Conservation (phyloP, 2,113 vertebrate species). For the Eptesicus fuscus region DNA sequence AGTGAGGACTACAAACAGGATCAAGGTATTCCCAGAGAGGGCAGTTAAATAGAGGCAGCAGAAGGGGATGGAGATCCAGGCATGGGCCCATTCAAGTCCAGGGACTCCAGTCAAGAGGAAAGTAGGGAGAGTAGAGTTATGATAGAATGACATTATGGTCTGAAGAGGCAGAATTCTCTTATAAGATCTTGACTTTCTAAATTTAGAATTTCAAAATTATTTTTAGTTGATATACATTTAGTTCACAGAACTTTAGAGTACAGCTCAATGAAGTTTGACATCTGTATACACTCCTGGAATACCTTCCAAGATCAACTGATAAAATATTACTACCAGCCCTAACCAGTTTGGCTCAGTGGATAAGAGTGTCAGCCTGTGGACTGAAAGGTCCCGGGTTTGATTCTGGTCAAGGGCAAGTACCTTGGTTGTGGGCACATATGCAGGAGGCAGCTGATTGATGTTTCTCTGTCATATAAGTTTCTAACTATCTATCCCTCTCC, state of each 20-base stretch:
- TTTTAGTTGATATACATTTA: constrained; percentile 1
- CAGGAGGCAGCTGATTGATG: no score
- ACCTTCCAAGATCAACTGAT: neutral
- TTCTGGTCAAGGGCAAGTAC: no score
- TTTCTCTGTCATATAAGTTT: no score
- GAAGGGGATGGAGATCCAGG: constrained; percentile 78
- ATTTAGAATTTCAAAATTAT: neutral
- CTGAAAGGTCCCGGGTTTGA: no score
- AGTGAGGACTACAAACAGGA: constrained; percentile 71
- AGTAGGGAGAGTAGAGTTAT: constrained; percentile 69
- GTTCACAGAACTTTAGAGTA: neutral
- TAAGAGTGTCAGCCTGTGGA: no score
- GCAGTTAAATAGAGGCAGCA: constrained; percentile 74
- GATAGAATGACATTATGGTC: neutral
- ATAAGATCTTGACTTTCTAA: constrained; percentile 28
- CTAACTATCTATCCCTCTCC: no score
- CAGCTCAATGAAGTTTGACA: neutral
- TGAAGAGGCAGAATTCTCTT: neutral
- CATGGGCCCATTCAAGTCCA: constrained; percentile 73
- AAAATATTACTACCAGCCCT: neutral
- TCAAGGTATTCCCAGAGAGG: constrained; percentile 72
- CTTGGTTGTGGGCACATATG: no score
- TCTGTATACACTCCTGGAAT: neutral
- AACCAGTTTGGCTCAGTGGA: no score
- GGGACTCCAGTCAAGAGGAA: constrained; percentile 75